Evolutionary conservation across 1,140 invertebrate genomes (phyloP), one percentile per base, ranked within the genome.

Genomic region (Antheraea mylitta): DNA sequence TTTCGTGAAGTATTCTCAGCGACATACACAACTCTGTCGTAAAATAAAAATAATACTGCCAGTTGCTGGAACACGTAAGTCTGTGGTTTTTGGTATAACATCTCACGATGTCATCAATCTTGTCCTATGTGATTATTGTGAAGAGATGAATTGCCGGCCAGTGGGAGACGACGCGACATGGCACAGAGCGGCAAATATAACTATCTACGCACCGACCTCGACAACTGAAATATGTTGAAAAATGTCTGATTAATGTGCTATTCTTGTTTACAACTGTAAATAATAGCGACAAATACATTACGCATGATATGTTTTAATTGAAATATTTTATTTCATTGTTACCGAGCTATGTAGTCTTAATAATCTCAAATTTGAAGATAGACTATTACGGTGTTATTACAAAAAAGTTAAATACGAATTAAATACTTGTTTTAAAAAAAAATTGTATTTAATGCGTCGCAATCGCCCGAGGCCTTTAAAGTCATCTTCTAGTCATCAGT

Each of bases 81-180:
- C 45, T 53, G 13, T 53, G 45, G 16, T 53, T 53, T 16, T 13
- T 53, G 45, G 45, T 16, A 53, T 53, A 11, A 53, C 45, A n/a
- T 53, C 45, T 53, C 45, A 13, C 45, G 45, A 2, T 53, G 16
- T 59, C 64, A 70, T 70, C 64, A 58, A 62, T 67, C 70, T 64
- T 71, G 66, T 68, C 70, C 53, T 13, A n/a, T 60, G 19, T 61
- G 64, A 70, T 70, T 66, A 66, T 42, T 37, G 19, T 64, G 16
- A 22, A 9, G 53, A 66, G 63, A 70, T 37, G 64, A 70, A 70
- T 30, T n/a, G 61, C 16, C 61, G 61, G 37, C 61, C 37, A 63
- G 11, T 63, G 22, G 61, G 19, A 30, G 19, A 63, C 45, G 45
- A 16, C 45, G 45, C 45, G 45, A 53, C 45, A 53, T 63, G 30